Base-by-base conservation (phyloP, 2,113 vertebrate species). In the Sinocyclocheilus rhinocerous region DNA sequence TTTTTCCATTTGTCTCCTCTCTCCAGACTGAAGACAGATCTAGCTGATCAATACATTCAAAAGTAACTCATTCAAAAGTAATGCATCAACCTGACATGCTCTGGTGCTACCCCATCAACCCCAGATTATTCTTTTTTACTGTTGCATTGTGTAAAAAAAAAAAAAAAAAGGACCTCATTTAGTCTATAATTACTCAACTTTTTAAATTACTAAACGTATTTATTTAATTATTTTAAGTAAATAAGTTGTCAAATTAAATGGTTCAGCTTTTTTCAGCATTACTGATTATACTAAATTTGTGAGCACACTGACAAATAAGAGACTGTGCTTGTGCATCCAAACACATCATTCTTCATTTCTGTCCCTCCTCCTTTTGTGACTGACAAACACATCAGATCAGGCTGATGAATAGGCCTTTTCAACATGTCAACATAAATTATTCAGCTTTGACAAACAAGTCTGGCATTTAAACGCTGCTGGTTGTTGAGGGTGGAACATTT, bases 351-450 rank as follows among this genome's bases (percentile, higher is more conserved):
- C 63, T 24, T 69, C 42, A 65, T 79, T 69, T 79, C 45, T 67
- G 72, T 22, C 39, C 42, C 76, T 85, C 76, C 20, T 69, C 63
- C 42, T 67, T 69, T 70, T 69, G 73, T 69, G 48, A 50, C 61
- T 84, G 48, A 79, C 63, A 73, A 61, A 72, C 36, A 12, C 84
- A 80, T 80, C 63, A 57, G 36, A 86, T 84, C 87, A 89, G 89
- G 91, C 52, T 33, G n/a, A 63, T 69, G 90, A 92, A 94, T 92
- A 91, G 89, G 87, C 89, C 91, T 94, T 92, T 94, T 92, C 94
- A 94, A 92, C 88, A 50, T 94, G 94, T 93, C 89, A 91, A 91
- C 92, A 95, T 94, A 92, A 94, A 95, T 94, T 93, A 94, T 94
- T 94, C 86, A 94, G 89, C 86, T 87, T 86, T 90, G 92, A 94